Evolutionary conservation across 2,888 invertebrate genomes (phyloP).

Genomic region (Teinopalpus imperialis): DNA sequence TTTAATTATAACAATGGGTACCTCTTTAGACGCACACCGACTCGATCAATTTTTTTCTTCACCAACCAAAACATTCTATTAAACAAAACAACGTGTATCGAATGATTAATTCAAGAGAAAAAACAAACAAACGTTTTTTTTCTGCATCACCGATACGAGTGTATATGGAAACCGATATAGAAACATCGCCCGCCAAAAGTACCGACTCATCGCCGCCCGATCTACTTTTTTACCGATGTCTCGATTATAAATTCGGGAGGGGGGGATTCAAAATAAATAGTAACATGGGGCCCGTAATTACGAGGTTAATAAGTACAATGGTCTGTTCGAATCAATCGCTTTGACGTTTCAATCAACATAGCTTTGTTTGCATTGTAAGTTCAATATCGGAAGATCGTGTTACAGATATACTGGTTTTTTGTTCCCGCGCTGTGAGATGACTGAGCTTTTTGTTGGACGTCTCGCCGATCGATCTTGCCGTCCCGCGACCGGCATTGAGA

Average conservation of each 20-base stretch:
- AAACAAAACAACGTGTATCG: constrained; percentile 23
- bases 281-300: constrained; percentile 75
- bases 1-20: too few relatives aligned
- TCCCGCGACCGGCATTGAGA: constrained; percentile 60
- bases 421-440: constrained; percentile 38
- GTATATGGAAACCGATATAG: constrained; percentile 65
- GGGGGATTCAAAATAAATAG: constrained; percentile 76
- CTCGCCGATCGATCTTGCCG: constrained; percentile 53
- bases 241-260: constrained; percentile 72
- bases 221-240: constrained; percentile 59
- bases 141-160: constrained; percentile 30
- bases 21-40: constrained; percentile 2
- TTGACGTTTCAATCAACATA: constrained; percentile 81
- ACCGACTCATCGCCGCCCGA: constrained; percentile 68
- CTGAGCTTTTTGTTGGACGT: constrained; percentile 49
- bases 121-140: constrained; percentile 35
- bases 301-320: constrained; percentile 76
- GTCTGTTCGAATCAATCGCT: constrained; percentile 68
- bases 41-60: constrained; percentile 20
- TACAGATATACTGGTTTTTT: constrained; percentile 71
- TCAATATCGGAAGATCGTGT: constrained; percentile 79
- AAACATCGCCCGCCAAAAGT: constrained; percentile 51
- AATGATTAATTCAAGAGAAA: constrained; percentile 24
- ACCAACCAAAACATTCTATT: constrained; percentile 23
- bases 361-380: constrained; percentile 79